Percentiles rank a stretch among this genome's conserved stretches.
phyloP scores from a whole-genome alignment of 2,888 invertebrate species.

The Lasioglossum lativentre region DNA sequence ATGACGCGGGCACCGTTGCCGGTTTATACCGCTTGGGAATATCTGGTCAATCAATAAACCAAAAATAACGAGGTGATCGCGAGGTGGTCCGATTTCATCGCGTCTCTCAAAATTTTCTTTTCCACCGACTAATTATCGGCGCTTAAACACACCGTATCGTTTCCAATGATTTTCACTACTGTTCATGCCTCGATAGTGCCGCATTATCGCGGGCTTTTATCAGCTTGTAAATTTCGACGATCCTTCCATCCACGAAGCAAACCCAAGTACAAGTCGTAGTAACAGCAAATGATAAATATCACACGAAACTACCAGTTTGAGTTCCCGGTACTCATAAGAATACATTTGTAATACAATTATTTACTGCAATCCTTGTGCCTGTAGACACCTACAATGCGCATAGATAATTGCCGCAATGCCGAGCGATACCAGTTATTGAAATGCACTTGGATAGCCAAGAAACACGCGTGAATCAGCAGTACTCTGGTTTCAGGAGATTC shows the following conservation, averaged over 20 bases:
- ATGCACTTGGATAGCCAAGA: background rate
- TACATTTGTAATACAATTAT: background rate
- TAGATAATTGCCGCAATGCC: background rate
- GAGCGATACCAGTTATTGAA: background rate
- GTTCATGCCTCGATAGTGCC: background rate
- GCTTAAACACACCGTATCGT: no score
- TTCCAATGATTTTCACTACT: background rate
- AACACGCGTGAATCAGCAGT: background rate
- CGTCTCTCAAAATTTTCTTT: background rate
- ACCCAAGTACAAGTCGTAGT: background rate
- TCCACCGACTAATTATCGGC: background rate
- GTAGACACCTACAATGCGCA: background rate
- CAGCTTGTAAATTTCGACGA: background rate
- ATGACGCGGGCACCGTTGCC: constrained; percentile 58
- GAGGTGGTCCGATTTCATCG: constrained; percentile 15
- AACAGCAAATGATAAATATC: background rate
- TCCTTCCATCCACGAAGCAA: background rate
- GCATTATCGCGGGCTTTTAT: background rate
- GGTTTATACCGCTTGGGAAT: constrained; percentile 63
- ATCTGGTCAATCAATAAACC: constrained; percentile 68
- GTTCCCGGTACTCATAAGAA: background rate
- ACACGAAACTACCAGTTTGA: background rate
- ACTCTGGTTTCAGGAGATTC: background rate
- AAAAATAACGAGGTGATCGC: constrained; percentile 57
- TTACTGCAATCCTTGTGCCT: background rate